Percentiles rank a stretch among this genome's conserved stretches.
Evolutionary conservation across 2,797 vertebrate genomes (phyloP).

Genomic region (Tiaroga cobitis): DNA sequence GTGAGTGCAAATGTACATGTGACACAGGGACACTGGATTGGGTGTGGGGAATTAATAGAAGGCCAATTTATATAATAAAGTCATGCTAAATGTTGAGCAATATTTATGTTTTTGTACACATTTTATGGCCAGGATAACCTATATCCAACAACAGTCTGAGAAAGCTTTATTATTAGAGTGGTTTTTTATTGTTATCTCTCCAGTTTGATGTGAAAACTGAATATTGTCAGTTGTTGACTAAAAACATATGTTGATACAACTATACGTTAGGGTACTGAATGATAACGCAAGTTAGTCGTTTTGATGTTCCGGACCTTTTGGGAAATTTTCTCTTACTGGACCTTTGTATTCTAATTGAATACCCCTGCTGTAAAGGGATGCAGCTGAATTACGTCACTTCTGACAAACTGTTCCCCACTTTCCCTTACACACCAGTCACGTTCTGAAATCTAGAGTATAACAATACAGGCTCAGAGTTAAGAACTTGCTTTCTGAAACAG

Average conservation of each 20-base stretch:
- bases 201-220: slow-evolving; percentile 9
- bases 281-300: too few species aligned
- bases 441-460: not conserved
- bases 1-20: too few species aligned
- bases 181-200: too few species aligned
- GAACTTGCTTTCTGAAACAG: not conserved
- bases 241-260: too few species aligned
- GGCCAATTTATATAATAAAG: not conserved
- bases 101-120: slow-evolving; percentile 11
- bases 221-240: slow-evolving; percentile 16
- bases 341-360: too few species aligned
- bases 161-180: not conserved
- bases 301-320: too few species aligned
- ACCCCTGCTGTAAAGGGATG: too few species aligned
- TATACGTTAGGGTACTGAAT: too few species aligned
- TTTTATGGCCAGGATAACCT: slow-evolving; percentile 27
- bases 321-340: too few species aligned
- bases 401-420: too few species aligned
- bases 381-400: too few species aligned
- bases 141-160: not conserved
- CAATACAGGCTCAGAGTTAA: slow-evolving; percentile 8
- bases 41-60: not conserved
- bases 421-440: too few species aligned
- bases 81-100: slow-evolving; percentile 40
- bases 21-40: not conserved